Base-by-base conservation (phyloP, 2,797 vertebrate genomes). In the Pyrocephalus nanus region DNA sequence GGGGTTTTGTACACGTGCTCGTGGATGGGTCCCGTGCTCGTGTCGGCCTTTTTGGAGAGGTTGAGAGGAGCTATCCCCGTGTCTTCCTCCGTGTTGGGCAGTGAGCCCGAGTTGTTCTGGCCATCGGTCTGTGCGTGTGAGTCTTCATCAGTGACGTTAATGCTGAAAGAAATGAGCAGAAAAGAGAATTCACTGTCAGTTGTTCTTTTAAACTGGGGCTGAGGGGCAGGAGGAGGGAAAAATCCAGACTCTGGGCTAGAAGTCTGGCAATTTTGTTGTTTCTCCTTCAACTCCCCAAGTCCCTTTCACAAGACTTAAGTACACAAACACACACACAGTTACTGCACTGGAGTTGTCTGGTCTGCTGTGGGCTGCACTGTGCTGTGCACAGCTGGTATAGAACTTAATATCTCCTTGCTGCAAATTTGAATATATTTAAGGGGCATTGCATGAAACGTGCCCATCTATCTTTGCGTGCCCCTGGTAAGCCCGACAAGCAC, bases 1-100 rank as follows among this genome's bases (percentile, higher is more conserved):
- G 60, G 50, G 50, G 72, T 78, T 80, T 86, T 86, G 69, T 94
- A 93, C 19, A 1, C 3, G 0, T 92, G 93, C 58, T 94, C 86
- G 0, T 90, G 91, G 15, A 16, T 2, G 23, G 80, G 61, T 58
- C 78, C 94, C 8, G 81, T 84, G 64, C 86, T 96, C 20, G 97
- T 75, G 70, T 98, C 97, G 14, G 95, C 92, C 88, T 97, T 99
- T 62, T 98, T 99, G 7, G 99, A 99, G 92, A 99, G 99, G 65
- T 99, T 99, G 65, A 99, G 98, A 5, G 99, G 99, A n/a, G 45
- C 96, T 69, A 96, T 82, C 32, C 95, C 82, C 6, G 96, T 76
- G 62, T 98, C 94, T 0, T 98, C 97, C 16, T 98, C 98, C 0
- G 91, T 81, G 78, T 48, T 96, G 72, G 96, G 67, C 15, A 90